These are phyloP conservation scores for Oxyruncus cristatus DNA, from an alignment of 2,113 vertebrate species.

Conservation along the genomic window DNA sequence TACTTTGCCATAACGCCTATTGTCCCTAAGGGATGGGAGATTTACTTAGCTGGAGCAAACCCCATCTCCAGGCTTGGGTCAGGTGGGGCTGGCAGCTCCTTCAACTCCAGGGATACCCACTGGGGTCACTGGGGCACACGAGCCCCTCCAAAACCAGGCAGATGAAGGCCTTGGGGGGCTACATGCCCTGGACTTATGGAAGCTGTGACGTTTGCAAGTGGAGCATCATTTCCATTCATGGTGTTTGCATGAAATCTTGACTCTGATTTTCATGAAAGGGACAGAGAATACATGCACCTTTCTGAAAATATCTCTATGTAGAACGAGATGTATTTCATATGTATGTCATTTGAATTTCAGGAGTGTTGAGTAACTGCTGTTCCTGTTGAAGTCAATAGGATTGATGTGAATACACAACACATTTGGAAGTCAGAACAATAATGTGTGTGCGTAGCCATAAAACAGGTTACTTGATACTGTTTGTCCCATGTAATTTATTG, in stretches of 20 bases:
- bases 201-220: neutral
- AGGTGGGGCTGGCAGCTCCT: neutral
- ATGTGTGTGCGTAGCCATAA: neutral
- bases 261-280: neutral
- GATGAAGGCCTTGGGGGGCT: neutral
- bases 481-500: slow-evolving; percentile 30
- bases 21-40: neutral
- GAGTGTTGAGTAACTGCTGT: neutral
- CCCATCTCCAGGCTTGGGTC: neutral
- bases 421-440: slow-evolving; percentile 7
- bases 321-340: neutral
- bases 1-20: neutral
- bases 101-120: neutral
- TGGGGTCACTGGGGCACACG: neutral
- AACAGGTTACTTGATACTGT: slow-evolving; percentile 37
- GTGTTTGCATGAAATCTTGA: neutral
- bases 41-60: neutral
- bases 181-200: neutral
- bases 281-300: neutral
- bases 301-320: neutral
- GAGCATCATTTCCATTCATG: neutral
- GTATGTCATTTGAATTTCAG: neutral
- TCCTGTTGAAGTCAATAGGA: neutral
- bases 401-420: neutral
- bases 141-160: neutral